Base-by-base conservation (phyloP, 2,797 vertebrate species). In the Sebastes minor region DNA sequence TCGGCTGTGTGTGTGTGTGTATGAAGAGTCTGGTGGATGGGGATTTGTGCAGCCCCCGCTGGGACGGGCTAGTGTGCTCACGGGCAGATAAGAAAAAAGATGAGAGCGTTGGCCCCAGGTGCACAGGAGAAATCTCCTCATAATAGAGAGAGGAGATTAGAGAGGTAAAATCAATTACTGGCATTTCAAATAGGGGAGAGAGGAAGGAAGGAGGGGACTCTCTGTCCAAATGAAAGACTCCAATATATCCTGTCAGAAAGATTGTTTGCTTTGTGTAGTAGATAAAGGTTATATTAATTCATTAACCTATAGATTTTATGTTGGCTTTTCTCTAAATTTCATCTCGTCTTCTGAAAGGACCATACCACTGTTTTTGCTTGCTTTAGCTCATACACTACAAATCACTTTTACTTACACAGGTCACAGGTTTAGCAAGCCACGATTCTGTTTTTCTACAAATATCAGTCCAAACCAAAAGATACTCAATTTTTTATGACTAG, bases 81-180 rank as follows among this genome's bases (percentile, higher is more conserved):
- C 11, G 3, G 82, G 63, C 83, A 77, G 83, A 92, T 86, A 78
- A 90, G 74, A 86, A 71, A 78, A 64, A 65, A 83, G 76, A 55
- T 7, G 6, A 80, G 78, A 78, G 60, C 63, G 20, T n/a, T 87
- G 84, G 92, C 90, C 92, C 86, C 92, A 94, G 92, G 92, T 95
- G 93, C 85, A 88, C 79, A 78, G 62, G 33, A 76, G 63, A 77
- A 76, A 83, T 75, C 80, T 76, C 74, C 73, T 85, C 81, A 89
- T 94, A 91, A 91, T 82, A 76, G 74, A 86, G 82, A 81, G 76
- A 64, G 60, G 77, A 83, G 85, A 92, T 91, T 84, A 92, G 72
- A 81, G 83, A 76, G 71, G 30, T 76, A 80, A 86, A 90, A 91
- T 92, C 86, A 91, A 84, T 93, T 86, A 84, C 85, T 69, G 78